These are phyloP conservation scores for Mycetomoellerius zeteki DNA, from an alignment of 1,140 invertebrate genomes.

Conservation along the genomic window DNA sequence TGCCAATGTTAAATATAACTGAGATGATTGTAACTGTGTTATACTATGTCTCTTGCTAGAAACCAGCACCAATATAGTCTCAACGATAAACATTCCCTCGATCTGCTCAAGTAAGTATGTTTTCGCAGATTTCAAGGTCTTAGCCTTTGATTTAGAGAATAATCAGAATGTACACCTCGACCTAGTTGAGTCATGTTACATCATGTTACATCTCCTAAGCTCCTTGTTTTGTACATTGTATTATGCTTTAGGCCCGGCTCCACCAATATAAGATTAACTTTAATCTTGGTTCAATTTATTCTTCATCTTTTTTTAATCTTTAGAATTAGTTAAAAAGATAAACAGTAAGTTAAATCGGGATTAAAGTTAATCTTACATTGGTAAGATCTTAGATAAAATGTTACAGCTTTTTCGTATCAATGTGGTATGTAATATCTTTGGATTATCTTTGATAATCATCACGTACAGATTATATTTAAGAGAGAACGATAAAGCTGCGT, in stretches of 20 bases:
- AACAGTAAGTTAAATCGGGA: too few species aligned
- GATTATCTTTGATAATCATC: background rate
- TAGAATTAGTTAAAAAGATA: too few species aligned
- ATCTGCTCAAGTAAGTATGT: slow-evolving; percentile 60
- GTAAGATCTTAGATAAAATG: too few species aligned
- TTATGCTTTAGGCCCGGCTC: too few species aligned
- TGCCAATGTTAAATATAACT: too few species aligned
- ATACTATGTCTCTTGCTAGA: too few species aligned
- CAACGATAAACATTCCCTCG: background rate
- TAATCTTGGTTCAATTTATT: too few species aligned
- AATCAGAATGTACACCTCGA: slow-evolving; percentile 72
- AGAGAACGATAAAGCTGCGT: background rate
- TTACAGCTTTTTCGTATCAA: background rate
- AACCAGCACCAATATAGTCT: background rate
- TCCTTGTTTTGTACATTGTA: background rate
- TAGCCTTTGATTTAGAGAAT: slow-evolving; percentile 68
- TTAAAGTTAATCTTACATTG: too few species aligned
- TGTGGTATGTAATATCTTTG: background rate
- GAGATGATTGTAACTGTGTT: too few species aligned
- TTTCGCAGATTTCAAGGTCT: slow-evolving; percentile 80
- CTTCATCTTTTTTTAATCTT: too few species aligned
- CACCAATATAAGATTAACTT: too few species aligned
- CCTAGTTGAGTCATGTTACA: slow-evolving; percentile 73
- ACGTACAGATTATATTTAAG: background rate
- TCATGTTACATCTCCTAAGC: slow-evolving; percentile 66